Percentiles rank a stretch among this genome's conserved stretches.
These are phyloP conservation scores for Fregata magnificens DNA, from an alignment of 2,113 vertebrate genomes.

Conservation along the genomic window DNA sequence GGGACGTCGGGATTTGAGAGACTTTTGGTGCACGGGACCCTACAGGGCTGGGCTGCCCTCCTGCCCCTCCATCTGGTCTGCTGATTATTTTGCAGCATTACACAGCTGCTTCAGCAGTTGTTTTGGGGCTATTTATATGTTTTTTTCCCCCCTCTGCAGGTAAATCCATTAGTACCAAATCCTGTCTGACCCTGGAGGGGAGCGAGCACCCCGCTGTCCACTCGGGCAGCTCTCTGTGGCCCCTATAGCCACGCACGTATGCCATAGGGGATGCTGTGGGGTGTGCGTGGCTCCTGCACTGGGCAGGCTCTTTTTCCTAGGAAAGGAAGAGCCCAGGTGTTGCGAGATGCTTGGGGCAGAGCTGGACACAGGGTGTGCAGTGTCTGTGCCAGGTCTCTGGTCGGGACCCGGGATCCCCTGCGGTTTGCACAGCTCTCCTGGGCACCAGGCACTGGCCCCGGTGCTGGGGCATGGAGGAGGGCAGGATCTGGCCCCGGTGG, in stretches of 20 bases:
- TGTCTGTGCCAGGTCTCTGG: neutral
- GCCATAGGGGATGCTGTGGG: accelerated
- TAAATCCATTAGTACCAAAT: neutral
- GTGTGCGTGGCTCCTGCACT: accelerated
- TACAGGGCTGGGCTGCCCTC: neutral
- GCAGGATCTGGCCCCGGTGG: neutral
- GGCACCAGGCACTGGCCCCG: neutral
- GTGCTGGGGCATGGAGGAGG: neutral
- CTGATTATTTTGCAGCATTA: neutral
- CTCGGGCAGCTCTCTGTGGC: neutral
- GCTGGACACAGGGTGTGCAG: accelerated
- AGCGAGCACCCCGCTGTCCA: neutral
- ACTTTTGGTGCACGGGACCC: accelerated
- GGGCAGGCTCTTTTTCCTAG: neutral
- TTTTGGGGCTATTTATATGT: neutral
- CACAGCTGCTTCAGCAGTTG: neutral
- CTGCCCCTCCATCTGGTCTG: neutral
- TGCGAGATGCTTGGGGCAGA: neutral
- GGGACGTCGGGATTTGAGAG: accelerated
- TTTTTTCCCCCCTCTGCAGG: accelerated
- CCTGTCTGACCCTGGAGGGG: neutral
- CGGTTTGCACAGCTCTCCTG: neutral
- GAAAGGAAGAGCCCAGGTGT: too few species aligned
- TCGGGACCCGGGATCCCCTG: too few species aligned
- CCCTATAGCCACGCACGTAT: accelerated